phyloP scores from a whole-genome alignment of 1,140 invertebrate species.

The Procambarus virginalis region DNA sequence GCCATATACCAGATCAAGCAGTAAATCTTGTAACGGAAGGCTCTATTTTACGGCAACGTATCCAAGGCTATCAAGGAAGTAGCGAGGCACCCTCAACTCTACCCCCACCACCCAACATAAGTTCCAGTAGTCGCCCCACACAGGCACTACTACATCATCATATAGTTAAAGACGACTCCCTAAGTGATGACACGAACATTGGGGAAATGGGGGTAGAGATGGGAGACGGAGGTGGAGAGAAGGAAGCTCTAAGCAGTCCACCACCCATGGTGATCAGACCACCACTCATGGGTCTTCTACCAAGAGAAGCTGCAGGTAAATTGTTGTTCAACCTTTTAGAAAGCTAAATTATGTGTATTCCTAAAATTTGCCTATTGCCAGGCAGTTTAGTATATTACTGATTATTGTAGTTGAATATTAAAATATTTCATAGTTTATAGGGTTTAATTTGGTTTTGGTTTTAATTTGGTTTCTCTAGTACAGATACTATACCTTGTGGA shows the following conservation, averaged over 20 bases:
- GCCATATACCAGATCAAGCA: slow-evolving; percentile 57
- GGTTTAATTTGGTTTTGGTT: no score
- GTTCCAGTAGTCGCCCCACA: slow-evolving; percentile 23
- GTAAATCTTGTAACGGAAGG: slow-evolving; percentile 66
- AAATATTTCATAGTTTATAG: no score
- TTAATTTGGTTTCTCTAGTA: no score
- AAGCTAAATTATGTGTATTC: no score
- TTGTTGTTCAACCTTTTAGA: no score
- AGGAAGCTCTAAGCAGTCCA: slow-evolving; percentile 66
- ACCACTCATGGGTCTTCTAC: slow-evolving; percentile 67
- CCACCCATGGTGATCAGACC: slow-evolving; percentile 69
- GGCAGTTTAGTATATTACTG: no score
- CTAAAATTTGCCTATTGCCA: no score
- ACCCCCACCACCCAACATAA: slow-evolving; percentile 54
- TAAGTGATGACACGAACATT: slow-evolving; percentile 50
- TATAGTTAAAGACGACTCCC: slow-evolving; percentile 53
- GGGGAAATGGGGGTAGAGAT: slow-evolving; percentile 63
- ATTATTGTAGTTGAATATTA: no score
- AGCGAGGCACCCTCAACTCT: slow-evolving; percentile 59
- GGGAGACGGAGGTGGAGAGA: slow-evolving; percentile 54
- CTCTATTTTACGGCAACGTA: slow-evolving; percentile 70
- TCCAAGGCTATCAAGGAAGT: slow-evolving; percentile 66
- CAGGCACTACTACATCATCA: slow-evolving; percentile 31
- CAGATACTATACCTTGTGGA: no score
- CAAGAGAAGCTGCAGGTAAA: slow-evolving; percentile 66